Base-by-base conservation (phyloP, 1,140 invertebrate genomes). In the Ceratina calcarata region DNA sequence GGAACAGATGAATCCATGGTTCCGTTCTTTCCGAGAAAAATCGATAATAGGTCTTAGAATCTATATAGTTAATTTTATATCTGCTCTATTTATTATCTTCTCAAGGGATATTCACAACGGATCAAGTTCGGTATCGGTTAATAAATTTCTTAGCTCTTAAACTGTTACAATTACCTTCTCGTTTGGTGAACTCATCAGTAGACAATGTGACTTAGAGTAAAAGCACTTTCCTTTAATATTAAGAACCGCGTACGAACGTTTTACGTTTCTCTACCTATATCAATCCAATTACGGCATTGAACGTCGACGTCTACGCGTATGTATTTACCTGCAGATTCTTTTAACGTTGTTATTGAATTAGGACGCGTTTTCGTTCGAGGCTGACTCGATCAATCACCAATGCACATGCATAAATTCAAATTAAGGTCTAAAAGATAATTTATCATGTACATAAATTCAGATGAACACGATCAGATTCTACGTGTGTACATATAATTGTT, bases 1-100 rank as follows among this genome's bases (percentile, higher is more conserved):
- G 45, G 77, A 72, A 18, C 71, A 68, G 3, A 74, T 60, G 51
- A 72, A 81, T 76, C n/a, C 82, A 89, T 60, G 78, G 57, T 16
- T 82, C 80, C 53, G 27, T 71, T 78, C 58, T 78, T 69, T 57
- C 18, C 74, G 67, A 76, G 75, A 61, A 80, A 62, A 87, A 83
- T 75, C 62, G 81, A 66, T 85, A 87, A 89, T 90, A 89, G 87
- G 76, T 73, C 80, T 67, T 89, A 87, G 82, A 89, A 87, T 85
- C 86, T 88, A 83, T 91, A 91, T 88, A 89, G 84, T 74, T 90
- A 88, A 91, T 91, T 92, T 92, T 91, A 75, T 91, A 92, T 91
- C 85, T 86, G 85, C 82, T 90, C 74, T 89, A 91, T 90, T 91
- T 91, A 91, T 91, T 91, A 78, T 85, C 86, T 87, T 86, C 60